Evolutionary conservation across 2,113 vertebrate species (phyloP), one percentile per base, ranked within the genome.

Genomic region (Mesocricetus auratus): DNA sequence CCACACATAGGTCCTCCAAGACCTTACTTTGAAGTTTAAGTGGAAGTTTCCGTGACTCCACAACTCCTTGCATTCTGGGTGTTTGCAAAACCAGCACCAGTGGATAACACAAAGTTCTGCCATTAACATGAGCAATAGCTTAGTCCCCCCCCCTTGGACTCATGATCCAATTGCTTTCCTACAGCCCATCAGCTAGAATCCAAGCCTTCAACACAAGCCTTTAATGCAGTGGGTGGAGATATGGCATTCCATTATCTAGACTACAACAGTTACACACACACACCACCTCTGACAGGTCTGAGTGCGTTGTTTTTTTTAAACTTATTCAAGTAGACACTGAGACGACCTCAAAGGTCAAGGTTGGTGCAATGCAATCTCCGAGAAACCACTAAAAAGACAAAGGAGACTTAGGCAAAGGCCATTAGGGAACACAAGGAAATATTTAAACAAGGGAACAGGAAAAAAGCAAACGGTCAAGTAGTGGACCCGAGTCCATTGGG

Each of bases 401-500:
- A 31, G 29, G 74, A 39, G 22, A 89, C 15, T 15, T 7, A 17
- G 89, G 75, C 91, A n/a, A 45, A 69, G 22, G 78, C 36, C 78
- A 47, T 17, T 0, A 31, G 36, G 47, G 58, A 47, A 42, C 47
- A 64, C 0, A 60, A 24, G 17, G 17, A 56, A 86, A 45, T 7
- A 15, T 0, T 47, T 53, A 71, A 69, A 45, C 8, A 58, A 62
- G 68, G 19, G n/a, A 50, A 16, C 47, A 24, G 47, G 50, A 60
- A 82, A n/a, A 39, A 74, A 33, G 7, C 39, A 5, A 64, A 62
- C 0, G 4, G 5, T 3, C 6, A 15, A 0, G 5, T 1, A 11
- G 24, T 6, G 17, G 17, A 31, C 11, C 58, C 0, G 4, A 53
- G 47, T 66, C 71, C 71, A 10, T 16, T 3, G 24, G 0, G 9